Conservation (phyloP, 1,140 invertebrate species). For the Parasteatoda tepidariorum region DNA sequence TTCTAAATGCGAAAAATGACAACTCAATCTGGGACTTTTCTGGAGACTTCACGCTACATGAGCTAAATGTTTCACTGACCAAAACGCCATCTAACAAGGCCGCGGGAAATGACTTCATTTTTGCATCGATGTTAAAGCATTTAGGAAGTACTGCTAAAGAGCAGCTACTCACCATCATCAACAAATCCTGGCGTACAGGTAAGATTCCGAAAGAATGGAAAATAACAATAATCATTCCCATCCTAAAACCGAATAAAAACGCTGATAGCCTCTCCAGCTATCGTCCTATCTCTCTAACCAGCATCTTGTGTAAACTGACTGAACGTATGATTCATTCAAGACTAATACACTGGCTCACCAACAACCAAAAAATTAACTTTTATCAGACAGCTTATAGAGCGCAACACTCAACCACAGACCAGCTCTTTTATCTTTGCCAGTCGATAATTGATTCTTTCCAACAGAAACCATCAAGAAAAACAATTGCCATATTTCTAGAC, state of each 20-base stretch:
- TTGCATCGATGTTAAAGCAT: background rate
- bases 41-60: background rate
- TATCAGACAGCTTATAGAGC: slow-evolving; percentile 24
- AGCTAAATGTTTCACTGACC: background rate
- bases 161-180: background rate
- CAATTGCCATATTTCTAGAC: slow-evolving; percentile 1
- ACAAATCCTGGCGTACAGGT: too few species aligned
- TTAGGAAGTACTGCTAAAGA: background rate
- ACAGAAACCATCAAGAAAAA: background rate
- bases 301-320: slow-evolving; percentile 29
- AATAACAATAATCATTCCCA: too few species aligned
- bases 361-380: slow-evolving; percentile 10
- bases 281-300: slow-evolving; percentile 6
- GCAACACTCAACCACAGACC: background rate
- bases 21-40: background rate
- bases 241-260: too few species aligned
- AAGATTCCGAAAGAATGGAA: too few species aligned
- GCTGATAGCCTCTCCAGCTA: too few species aligned
- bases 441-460: slow-evolving; percentile 11
- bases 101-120: background rate
- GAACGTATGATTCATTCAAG: slow-evolving; percentile 13
- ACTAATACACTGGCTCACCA: slow-evolving; percentile 13
- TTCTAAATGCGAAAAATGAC: background rate
- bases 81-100: background rate
- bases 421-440: slow-evolving; percentile 25